Percentiles rank a stretch among this genome's conserved stretches.
phyloP scores from a whole-genome alignment of 2,113 vertebrate genomes.

The Tychaedon coryphoeus region DNA sequence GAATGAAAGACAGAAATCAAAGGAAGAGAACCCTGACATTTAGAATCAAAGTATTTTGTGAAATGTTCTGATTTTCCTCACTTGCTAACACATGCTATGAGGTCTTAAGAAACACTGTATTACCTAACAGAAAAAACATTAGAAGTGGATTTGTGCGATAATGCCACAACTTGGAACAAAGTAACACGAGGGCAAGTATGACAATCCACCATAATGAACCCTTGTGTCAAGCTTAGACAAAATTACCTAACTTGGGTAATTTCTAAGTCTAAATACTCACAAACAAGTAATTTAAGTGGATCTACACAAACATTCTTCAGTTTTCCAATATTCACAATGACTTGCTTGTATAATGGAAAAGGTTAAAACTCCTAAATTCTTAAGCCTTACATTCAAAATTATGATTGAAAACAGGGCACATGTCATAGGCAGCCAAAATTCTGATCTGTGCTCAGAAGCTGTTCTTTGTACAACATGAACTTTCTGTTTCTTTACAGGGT shows the following conservation, averaged over 20 bases:
- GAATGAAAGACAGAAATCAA: neutral
- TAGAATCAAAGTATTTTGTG: neutral
- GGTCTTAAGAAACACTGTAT: neutral
- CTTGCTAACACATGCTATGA: neutral
- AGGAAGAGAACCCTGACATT: neutral
- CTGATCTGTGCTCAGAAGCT: neutral
- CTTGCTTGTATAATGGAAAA: slow-evolving; percentile 6
- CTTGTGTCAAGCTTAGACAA: neutral
- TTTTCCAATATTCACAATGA: neutral
- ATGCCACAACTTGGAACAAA: neutral
- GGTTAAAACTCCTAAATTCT: slow-evolving; percentile 17
- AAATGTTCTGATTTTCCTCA: neutral
- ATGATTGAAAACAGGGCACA: neutral
- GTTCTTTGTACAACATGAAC: neutral
- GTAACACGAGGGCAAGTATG: neutral
- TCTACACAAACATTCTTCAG: slow-evolving; percentile 3
- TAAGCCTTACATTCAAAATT: neutral
- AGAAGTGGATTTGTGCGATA: neutral
- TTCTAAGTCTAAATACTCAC: neutral
- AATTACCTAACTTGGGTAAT: neutral
- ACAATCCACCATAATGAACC: neutral
- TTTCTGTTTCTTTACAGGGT: neutral
- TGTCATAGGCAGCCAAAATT: neutral
- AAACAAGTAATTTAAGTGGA: slow-evolving; percentile 12
- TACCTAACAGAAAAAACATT: neutral